Percentiles rank a stretch among this genome's conserved stretches.
Evolutionary conservation across 2,113 vertebrate species (phyloP).

Genomic region (Pachycephala philippinensis): DNA sequence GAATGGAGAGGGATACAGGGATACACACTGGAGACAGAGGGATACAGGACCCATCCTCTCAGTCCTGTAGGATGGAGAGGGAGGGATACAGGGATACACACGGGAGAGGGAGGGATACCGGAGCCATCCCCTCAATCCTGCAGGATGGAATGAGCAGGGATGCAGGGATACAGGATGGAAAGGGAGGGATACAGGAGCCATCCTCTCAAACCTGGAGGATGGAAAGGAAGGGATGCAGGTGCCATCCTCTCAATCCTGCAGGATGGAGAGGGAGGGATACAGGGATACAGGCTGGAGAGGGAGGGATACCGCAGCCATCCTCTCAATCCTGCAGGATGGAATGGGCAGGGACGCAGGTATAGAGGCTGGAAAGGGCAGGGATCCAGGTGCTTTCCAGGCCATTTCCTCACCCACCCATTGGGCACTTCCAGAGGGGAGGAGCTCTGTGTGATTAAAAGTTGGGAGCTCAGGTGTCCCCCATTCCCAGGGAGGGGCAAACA

Average conservation of each 20-base stretch:
- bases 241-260: background rate
- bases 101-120: background rate
- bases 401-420: background rate
- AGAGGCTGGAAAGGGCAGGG: background rate
- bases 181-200: no score
- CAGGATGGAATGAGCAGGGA: no score
- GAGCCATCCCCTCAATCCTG: background rate
- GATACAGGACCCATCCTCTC: background rate
- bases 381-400: background rate
- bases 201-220: background rate
- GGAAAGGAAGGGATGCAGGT: background rate
- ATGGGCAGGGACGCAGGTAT: no score
- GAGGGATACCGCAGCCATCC: no score
- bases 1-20: no score
- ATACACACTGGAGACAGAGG: no score
- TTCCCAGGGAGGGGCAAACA: background rate
- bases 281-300: no score
- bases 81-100: background rate
- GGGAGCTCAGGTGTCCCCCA: background rate
- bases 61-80: background rate
- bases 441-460: background rate
- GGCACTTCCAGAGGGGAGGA: background rate
- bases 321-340: no score
- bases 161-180: no score
- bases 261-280: no score